Evolutionary conservation across 2,113 vertebrate genomes (phyloP), one percentile per base, ranked within the genome.

Genomic region (Equus quagga): DNA sequence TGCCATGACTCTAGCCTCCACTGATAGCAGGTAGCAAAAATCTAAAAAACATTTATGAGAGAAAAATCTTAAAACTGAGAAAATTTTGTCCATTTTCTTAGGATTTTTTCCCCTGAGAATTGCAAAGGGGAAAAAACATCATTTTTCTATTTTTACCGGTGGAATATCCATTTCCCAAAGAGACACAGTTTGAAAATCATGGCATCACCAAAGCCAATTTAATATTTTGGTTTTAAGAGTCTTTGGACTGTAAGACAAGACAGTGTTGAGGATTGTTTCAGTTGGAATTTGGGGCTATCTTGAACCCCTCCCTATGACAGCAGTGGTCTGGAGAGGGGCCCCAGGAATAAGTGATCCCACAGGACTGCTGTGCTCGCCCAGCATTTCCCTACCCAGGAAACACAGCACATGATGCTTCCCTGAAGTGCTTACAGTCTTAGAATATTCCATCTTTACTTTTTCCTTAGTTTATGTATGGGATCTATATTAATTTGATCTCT

Each of bases 401-500:
- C 19, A 86, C 28, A 62, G 75, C 31, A 70, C 10, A 19, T 21
- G 28, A 18, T 8, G 26, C 36, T 1, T 56, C 44, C 44, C 17
- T 12, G 12, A 60, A 65, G 44, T 19, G 31, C 46, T 72, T 80
- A 21, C 23, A 49, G 41, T 36, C n/a, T 92, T 80, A 46, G 19
- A 51, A 36, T 54, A 33, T 36, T 56, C 17, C 54, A 18, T 9
- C 18, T 83, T 60, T 31, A 19, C 26, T 26, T 31, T 17, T 13
- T 10, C 36, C 5, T 26, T 73, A 8, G 24, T 91, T 81, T 73
- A 49, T 54, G 24, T 75, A 56, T 56, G 54, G 44, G 19, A 83
- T 65, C 62, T 78, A 17, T 65, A 88, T 86, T 76, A 75, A 65
- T 89, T 69, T 96, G 80, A 56, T 96, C 58, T 94, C 58, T 73